phyloP scores from a whole-genome alignment of 2,113 vertebrate species.

The Gnathonemus echidnorhynchus region DNA sequence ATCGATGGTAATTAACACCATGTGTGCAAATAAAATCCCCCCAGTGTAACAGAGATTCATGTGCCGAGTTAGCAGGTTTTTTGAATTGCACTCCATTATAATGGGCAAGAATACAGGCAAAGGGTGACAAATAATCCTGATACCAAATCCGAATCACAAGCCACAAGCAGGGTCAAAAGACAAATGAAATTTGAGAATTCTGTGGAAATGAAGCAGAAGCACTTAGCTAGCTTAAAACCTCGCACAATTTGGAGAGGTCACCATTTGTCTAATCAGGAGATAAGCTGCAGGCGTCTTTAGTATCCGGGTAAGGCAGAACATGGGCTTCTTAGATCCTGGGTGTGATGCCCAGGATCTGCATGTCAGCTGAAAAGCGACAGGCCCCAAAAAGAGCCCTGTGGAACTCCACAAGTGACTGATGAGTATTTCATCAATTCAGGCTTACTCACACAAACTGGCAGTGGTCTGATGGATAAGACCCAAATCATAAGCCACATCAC shows the following conservation, averaged over 20 bases:
- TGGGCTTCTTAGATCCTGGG: neutral
- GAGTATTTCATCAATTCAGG: neutral
- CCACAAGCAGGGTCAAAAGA: neutral
- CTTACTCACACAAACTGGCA: neutral
- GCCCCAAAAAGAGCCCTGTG: neutral
- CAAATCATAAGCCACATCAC: neutral
- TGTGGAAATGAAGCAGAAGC: neutral
- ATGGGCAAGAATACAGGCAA: neutral
- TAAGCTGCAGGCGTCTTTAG: neutral
- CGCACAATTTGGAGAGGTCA: neutral
- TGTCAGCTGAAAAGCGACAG: neutral
- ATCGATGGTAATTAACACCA: neutral
- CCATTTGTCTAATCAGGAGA: neutral
- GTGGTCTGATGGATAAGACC: neutral
- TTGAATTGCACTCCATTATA: neutral
- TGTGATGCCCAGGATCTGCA: neutral
- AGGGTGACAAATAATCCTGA: neutral
- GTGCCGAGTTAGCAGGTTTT: neutral
- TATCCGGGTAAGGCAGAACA: neutral
- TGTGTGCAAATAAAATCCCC: neutral
- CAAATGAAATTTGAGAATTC: neutral
- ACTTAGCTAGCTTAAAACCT: neutral
- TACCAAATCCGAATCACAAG: neutral
- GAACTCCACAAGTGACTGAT: neutral
- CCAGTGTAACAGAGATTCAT: neutral